Conservation (phyloP, 2,888 invertebrate genomes). For the Phengaris alcon region DNA sequence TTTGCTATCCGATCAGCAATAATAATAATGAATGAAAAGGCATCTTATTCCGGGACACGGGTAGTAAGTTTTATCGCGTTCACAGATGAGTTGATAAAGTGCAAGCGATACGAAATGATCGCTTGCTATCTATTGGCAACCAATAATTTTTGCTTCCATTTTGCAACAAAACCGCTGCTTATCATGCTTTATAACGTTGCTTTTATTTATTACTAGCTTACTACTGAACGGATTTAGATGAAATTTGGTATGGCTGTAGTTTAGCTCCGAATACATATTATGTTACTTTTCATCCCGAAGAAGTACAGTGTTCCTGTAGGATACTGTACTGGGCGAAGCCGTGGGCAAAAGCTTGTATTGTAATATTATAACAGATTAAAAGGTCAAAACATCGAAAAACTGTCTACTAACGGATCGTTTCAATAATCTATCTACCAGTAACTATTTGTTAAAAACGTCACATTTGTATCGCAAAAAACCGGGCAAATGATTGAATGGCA, state of each 20-base stretch:
- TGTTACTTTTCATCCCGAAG: too few species aligned
- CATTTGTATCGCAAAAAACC: too few species aligned
- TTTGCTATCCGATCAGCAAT: not conserved
- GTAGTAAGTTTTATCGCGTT: slow-evolving; percentile 16
- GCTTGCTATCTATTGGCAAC: slow-evolving; percentile 16
- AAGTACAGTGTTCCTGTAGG: too few species aligned
- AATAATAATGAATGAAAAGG: not conserved
- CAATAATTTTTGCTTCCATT: slow-evolving; percentile 9
- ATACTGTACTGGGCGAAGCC: too few species aligned
- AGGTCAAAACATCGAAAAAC: not conserved
- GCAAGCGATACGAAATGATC: slow-evolving; percentile 19
- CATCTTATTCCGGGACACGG: slow-evolving; percentile 1
- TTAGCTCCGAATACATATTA: too few species aligned
- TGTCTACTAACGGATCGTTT: not conserved
- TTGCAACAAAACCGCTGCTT: not conserved
- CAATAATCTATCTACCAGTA: too few species aligned
- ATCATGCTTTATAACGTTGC: not conserved
- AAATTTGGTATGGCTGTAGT: too few species aligned
- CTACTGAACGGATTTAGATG: too few species aligned
- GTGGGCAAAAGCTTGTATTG: too few species aligned
- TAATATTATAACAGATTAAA: not conserved
- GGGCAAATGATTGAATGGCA: too few species aligned
- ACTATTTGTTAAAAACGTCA: too few species aligned
- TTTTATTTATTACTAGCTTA: not conserved
- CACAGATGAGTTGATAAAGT: not conserved